Percentiles rank a stretch among this genome's conserved stretches.
phyloP scores from a whole-genome alignment of 2,888 invertebrate species.

The Drosophila basisetae region DNA sequence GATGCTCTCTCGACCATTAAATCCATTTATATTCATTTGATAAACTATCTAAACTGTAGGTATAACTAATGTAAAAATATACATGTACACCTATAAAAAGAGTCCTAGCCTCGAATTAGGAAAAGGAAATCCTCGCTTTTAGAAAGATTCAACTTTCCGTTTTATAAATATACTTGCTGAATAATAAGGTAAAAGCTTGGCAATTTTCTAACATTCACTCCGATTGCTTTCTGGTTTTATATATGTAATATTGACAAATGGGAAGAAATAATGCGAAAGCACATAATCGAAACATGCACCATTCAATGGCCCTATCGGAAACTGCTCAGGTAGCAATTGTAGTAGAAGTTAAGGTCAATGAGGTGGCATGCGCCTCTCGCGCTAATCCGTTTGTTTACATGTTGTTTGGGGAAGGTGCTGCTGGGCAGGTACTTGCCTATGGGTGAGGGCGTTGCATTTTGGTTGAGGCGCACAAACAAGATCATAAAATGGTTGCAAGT shows the following conservation, averaged over 20 bases:
- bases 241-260: background rate
- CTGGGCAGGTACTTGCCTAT: conserved; percentile 11
- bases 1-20: background rate
- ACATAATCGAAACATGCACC: background rate
- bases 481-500: conserved; percentile 45
- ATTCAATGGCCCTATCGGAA: conserved; percentile 24
- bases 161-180: background rate
- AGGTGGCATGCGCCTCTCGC: background rate
- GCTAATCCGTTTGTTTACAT: conserved; percentile 67
- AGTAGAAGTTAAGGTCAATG: background rate
- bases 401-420: background rate
- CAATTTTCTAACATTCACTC: background rate
- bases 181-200: background rate
- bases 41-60: background rate
- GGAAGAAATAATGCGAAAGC: background rate
- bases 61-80: background rate
- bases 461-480: conserved; percentile 42
- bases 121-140: background rate
- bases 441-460: conserved; percentile 11
- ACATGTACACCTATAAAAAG: no score
- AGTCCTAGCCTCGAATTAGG: background rate
- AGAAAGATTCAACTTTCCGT: background rate
- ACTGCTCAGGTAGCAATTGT: conserved; percentile 5
- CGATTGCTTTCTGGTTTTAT: background rate
- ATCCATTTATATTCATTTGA: background rate